Evolutionary conservation across 2,888 invertebrate species (phyloP), one percentile per base, ranked within the genome.

Genomic region (Operophtera brumata): DNA sequence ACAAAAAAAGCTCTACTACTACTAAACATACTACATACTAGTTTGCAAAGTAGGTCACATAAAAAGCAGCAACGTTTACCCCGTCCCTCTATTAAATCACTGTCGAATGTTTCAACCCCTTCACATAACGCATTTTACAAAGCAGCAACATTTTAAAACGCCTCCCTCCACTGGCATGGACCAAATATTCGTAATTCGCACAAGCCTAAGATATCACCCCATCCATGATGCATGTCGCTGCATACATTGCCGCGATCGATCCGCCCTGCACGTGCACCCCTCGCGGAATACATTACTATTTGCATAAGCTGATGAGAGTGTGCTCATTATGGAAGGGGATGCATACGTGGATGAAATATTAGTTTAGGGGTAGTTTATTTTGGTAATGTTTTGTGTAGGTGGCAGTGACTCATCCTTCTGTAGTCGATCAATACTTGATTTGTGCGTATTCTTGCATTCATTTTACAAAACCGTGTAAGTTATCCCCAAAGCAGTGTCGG

Each of bases 301-400:
- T 80, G 79, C 80, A 80, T 82, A 78, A 78, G 79, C 77, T 75
- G 81, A 79, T 77, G 79, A 79, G 76, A 62, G 57, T 60, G 57
- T 64, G 50, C 59, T 76, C 74, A 74, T 77, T 76, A 74, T 49
- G 60, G 60, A 61, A 61, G 65, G 61, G 64, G 59, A 39, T 26
- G 51, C 13, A 13, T 25, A 36, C 41, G 40, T 14, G 41, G 48
- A 36, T 52, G 45, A 48, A 48, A 47, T 57, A 57, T 57, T 52
- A 46, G 57, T 49, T 57, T 48, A 46, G 52, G 54, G 47, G 48
- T 36, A 13, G 54, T 48, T 44, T 44, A 10, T 44, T 47, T 47
- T 20, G 28, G 52, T 35, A 30, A 52, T 45, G 40, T 14, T 39
- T 14, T 32, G 45, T 26, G 12, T 35, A 12, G 8, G 34, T 25